Evolutionary conservation across 2,113 vertebrate genomes (phyloP), one percentile per base, ranked within the genome.

Genomic region (Dicentrarchus labrax): DNA sequence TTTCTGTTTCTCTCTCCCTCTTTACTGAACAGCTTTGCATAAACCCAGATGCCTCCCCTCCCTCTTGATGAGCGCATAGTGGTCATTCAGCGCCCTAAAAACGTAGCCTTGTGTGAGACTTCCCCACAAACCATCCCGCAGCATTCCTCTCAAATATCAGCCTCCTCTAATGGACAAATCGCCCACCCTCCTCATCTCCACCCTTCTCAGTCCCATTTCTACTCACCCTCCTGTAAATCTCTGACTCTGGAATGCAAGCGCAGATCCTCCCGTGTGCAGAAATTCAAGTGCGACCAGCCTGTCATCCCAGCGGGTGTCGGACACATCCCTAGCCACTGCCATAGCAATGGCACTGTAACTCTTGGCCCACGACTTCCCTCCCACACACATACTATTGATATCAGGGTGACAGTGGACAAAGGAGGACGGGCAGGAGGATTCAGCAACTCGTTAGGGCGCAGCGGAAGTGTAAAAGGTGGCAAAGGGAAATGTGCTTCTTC

Each of bases 61-160:
- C 96, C 95, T 82, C 96, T 97, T 84, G 96, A 97, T 95, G 96
- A 97, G 93, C 96, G 96, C 71, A 95, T 97, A 89, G 94, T 95
- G 87, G 94, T 96, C 77, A 92, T 96, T 89, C 96, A 96, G 91
- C 94, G 94, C 84, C 96, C 95, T 66, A 96, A 96, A 91, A 94
- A 93, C 50, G 69, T 96, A 88, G 73, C 88, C 78, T 86, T 96
- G 71, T 94, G 91, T 11, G 93, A 94, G 80, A 87, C 90, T 45
- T 95, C 95, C 56, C 95, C 95, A 16, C 94, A 96, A 79, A 89
- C 87, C 78, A 76, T 93, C 57, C 85, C 87, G 0, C 95, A 94
- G 67, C 91, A 88, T 88, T 88, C 92, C 64, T 92, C 93, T 74
- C 92, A 94, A 15, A 89, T 91, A 64, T 91, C 93, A 76, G 36